These are phyloP conservation scores for Eristalinus sepulchralis DNA, from an alignment of 2,888 invertebrate genomes.

Conservation along the genomic window DNA sequence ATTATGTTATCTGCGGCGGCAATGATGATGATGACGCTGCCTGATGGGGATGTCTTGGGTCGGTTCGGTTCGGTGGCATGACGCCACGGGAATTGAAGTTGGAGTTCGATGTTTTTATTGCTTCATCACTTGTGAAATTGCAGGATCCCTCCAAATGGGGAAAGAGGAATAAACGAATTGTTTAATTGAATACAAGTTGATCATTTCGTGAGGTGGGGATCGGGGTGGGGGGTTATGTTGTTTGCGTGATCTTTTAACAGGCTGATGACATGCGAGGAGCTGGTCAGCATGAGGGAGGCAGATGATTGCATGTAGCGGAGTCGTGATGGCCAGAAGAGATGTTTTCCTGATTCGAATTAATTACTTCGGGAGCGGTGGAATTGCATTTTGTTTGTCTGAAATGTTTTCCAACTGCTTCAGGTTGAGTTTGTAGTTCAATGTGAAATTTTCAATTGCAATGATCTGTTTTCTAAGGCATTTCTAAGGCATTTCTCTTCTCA, in stretches of 20 bases:
- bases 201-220: not conserved
- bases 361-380: not conserved
- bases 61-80: not conserved
- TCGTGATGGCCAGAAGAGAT: too few relatives aligned
- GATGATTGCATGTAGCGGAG: not conserved
- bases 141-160: not conserved
- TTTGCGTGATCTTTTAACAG: not conserved
- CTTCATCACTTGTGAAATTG: not conserved
- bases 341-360: not conserved
- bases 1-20: slow-evolving; percentile 32
- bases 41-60: not conserved
- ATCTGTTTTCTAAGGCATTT: too few relatives aligned
- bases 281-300: too few relatives aligned
- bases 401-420: not conserved
- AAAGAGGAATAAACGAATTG: not conserved
- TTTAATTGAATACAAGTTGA: not conserved
- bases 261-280: not conserved
- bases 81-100: not conserved
- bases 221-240: not conserved
- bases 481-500: too few relatives aligned
- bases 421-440: too few relatives aligned
- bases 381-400: too few relatives aligned
- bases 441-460: too few relatives aligned
- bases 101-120: slow-evolving; percentile 2
- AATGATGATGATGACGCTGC: not conserved